These are phyloP conservation scores for Dastarcus helophoroides DNA, from an alignment of 2,888 invertebrate genomes.

Conservation along the genomic window DNA sequence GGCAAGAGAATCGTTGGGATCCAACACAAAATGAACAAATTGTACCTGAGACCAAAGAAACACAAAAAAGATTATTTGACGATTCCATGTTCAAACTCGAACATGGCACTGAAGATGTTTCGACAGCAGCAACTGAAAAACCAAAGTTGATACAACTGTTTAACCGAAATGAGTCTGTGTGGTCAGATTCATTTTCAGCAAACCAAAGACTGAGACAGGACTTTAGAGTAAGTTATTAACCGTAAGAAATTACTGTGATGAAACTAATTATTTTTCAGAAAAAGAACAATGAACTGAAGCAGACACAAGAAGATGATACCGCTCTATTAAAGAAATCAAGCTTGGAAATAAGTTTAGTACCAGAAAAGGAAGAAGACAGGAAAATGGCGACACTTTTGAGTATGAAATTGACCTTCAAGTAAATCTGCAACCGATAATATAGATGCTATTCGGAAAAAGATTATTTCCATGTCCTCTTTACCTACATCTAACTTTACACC, in stretches of 20 bases:
- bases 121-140: constrained; percentile 55
- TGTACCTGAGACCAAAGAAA: constrained; percentile 84
- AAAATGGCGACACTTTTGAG: constrained; percentile 67
- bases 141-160: constrained; percentile 66
- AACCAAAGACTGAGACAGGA: constrained; percentile 74
- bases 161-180: constrained; percentile 65
- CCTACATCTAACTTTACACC: constrained; percentile 29
- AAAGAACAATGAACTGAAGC: constrained; percentile 64
- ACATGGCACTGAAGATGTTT: constrained; percentile 74
- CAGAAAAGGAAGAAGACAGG: constrained; percentile 70
- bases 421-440: constrained; percentile 48
- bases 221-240: constrained; percentile 62
- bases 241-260: background rate
- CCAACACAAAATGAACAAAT: constrained; percentile 91
- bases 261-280: constrained; percentile 38
- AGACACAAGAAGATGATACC: constrained; percentile 57
- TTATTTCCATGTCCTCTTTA: constrained; percentile 30
- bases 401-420: constrained; percentile 49
- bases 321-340: constrained; percentile 63
- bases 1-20: constrained; percentile 98
- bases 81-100: constrained; percentile 98
- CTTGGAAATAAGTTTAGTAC: constrained; percentile 63
- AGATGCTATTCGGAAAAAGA: constrained; percentile 25
- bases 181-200: constrained; percentile 88
- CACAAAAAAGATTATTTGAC: constrained; percentile 77